A percentile compares a stretch with the other conserved stretches of the same genome.
phyloP scores from a whole-genome alignment of 2,113 vertebrate genomes.

The Tragulus kanchil region DNA sequence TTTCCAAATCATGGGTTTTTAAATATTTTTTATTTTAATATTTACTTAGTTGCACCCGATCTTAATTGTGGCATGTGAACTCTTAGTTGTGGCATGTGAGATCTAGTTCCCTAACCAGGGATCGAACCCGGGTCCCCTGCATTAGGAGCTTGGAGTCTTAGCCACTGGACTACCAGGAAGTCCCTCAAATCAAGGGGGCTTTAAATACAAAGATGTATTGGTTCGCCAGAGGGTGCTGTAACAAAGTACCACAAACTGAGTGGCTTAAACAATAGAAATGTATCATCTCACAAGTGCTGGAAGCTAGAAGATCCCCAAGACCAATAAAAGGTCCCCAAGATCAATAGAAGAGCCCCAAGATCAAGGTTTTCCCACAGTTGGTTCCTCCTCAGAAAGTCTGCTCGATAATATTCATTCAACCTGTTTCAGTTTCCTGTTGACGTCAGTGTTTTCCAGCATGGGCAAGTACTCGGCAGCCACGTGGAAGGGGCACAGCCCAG shows the following conservation, averaged over 20 bases:
- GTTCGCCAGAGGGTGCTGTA: background rate
- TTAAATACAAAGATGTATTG: background rate
- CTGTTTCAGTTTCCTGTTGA: slow-evolving; percentile 54
- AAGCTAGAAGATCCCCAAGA: background rate
- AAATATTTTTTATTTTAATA: background rate
- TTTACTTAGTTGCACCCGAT: background rate
- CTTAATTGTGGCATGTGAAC: background rate
- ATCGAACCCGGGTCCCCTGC: background rate
- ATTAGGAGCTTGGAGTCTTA: background rate
- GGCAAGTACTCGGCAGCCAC: background rate
- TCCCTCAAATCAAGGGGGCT: background rate
- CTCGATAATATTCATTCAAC: slow-evolving; percentile 63
- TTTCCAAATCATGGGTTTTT: background rate
- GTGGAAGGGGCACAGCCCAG: slow-evolving; percentile 1
- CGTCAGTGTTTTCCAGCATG: slow-evolving; percentile 73
- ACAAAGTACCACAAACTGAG: background rate
- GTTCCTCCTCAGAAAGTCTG: slow-evolving; percentile 73
- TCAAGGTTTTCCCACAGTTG: too few species aligned
- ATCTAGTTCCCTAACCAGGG: background rate
- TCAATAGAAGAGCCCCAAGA: too few species aligned
- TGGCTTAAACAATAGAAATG: background rate
- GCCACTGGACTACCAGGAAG: background rate
- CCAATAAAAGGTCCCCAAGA: too few species aligned
- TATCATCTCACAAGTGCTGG: background rate
- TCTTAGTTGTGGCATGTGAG: background rate